Evolutionary conservation across 2,888 invertebrate genomes (phyloP).

Genomic region (Phlogophora meticulosa): DNA sequence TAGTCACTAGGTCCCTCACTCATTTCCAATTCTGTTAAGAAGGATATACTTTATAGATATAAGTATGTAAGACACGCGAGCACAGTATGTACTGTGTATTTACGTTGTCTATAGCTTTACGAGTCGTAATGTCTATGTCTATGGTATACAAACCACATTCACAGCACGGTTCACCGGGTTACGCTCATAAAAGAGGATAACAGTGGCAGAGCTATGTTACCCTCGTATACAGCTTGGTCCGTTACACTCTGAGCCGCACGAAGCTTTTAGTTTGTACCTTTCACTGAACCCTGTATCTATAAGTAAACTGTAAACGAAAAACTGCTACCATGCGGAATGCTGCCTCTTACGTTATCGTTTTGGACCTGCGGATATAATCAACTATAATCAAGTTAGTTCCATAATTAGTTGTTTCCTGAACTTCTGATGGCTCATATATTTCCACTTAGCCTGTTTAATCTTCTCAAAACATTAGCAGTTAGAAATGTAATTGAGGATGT

Average conservation of each 20-base stretch:
- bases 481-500: constrained; percentile 6
- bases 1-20: constrained; percentile 9
- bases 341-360: background rate
- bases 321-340: constrained; percentile 1
- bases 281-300: background rate
- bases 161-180: constrained; percentile 5
- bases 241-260: background rate
- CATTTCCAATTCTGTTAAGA: constrained; percentile 33
- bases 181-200: constrained; percentile 22
- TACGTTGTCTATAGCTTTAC: background rate
- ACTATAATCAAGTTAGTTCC: background rate
- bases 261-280: constrained; percentile 38
- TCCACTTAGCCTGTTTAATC: too few species aligned
- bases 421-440: background rate
- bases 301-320: background rate
- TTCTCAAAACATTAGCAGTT: background rate
- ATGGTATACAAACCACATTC: background rate
- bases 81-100: background rate
- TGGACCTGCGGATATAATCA: background rate
- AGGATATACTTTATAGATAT: background rate
- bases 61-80: constrained; percentile 6
- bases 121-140: background rate
- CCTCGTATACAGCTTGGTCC: constrained; percentile 21
- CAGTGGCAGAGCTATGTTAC: constrained; percentile 20
- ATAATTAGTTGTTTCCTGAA: background rate